Percentiles rank a stretch among this genome's conserved stretches.
Evolutionary conservation across 2,113 vertebrate species (phyloP).

Genomic region (Caracal caracal): DNA sequence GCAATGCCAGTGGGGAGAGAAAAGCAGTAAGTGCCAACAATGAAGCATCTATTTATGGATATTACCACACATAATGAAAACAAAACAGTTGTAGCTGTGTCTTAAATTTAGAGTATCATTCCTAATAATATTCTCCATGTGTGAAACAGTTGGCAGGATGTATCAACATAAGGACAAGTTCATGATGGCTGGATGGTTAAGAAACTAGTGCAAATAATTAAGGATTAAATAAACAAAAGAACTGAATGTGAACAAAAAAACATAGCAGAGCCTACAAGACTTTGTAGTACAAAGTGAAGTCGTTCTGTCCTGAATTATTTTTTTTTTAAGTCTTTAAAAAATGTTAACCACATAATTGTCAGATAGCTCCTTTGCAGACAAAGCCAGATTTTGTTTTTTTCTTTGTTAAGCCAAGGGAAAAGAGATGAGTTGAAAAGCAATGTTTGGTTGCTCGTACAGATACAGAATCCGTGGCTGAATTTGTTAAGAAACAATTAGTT

Average conservation of each 20-base stretch:
- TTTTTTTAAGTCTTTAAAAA: constrained; percentile 43
- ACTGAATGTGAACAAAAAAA: background rate
- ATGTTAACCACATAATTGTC: constrained; percentile 32
- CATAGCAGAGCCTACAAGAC: background rate
- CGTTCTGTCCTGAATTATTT: constrained; percentile 38
- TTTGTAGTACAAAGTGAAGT: constrained; percentile 49
- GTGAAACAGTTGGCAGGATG: constrained; percentile 80
- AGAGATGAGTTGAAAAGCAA: background rate
- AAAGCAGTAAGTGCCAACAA: constrained; percentile 75
- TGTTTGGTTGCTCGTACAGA: background rate
- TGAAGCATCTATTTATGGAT: constrained; percentile 80
- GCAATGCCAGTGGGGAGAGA: constrained; percentile 72
- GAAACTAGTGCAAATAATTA: constrained; percentile 76
- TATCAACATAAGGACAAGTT: constrained; percentile 55
- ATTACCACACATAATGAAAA: constrained; percentile 79
- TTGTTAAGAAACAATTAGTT: background rate
- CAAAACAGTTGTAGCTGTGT: constrained; percentile 81
- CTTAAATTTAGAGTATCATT: constrained; percentile 81
- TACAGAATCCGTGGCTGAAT: background rate
- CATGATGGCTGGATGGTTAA: constrained; percentile 64
- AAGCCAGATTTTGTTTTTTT: background rate
- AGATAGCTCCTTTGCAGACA: background rate
- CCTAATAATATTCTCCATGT: constrained; percentile 84
- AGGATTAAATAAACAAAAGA: constrained; percentile 66
- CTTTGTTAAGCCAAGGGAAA: background rate